These are phyloP conservation scores for Metallyticus violacea DNA, from an alignment of 2,888 invertebrate genomes.

Conservation along the genomic window DNA sequence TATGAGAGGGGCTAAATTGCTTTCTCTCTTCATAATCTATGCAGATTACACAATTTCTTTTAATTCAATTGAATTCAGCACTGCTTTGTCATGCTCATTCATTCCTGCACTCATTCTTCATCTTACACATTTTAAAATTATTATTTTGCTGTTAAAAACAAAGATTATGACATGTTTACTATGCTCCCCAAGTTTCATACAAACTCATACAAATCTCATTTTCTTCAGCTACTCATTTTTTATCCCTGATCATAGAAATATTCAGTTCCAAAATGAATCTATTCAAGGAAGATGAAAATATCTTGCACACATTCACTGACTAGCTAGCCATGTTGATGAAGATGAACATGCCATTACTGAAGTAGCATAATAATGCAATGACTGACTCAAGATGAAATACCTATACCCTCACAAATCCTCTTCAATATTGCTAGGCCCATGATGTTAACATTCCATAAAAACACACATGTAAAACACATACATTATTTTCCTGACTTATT, in stretches of 20 bases:
- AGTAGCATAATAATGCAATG: neutral
- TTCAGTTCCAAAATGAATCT: neutral
- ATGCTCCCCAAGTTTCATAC: neutral
- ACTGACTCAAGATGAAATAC: neutral
- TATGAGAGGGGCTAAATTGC: neutral
- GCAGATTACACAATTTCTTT: neutral
- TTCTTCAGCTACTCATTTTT: neutral
- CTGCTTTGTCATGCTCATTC: neutral
- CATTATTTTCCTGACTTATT: neutral
- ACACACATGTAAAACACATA: neutral
- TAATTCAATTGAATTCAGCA: neutral
- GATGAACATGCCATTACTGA: neutral
- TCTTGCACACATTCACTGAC: slow-evolving; percentile 16
- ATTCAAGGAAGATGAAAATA: neutral
- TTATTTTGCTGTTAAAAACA: neutral
- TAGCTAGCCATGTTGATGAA: slow-evolving; percentile 22
- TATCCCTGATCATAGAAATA: neutral
- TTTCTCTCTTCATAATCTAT: neutral
- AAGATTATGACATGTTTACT: neutral
- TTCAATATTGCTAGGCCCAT: neutral
- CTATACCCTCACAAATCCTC: neutral
- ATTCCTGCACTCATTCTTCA: neutral
- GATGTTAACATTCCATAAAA: neutral
- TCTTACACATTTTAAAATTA: neutral
- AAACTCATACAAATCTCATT: neutral